Percentiles rank a stretch among this genome's conserved stretches.
These are phyloP conservation scores for Manis javanica DNA, from an alignment of 2,797 vertebrate genomes.

Conservation along the genomic window DNA sequence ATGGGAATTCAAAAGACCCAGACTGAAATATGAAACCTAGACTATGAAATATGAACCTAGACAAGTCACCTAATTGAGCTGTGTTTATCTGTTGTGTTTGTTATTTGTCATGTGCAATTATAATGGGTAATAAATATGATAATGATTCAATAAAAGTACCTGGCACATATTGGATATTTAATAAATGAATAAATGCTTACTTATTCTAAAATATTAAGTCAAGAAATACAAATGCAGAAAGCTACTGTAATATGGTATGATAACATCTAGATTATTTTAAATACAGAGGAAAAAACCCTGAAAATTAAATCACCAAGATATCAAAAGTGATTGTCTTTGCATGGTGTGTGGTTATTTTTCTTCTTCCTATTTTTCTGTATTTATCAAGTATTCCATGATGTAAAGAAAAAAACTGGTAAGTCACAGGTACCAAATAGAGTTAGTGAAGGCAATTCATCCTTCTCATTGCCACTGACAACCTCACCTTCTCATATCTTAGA, in stretches of 20 bases:
- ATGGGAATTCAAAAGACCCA: slow-evolving; percentile 38
- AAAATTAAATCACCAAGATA: slow-evolving; percentile 52
- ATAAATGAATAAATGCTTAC: slow-evolving; percentile 57
- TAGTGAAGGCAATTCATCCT: neutral
- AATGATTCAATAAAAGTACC: neutral
- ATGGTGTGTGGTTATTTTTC: neutral
- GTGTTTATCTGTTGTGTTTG: neutral
- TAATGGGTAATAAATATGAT: slow-evolving; percentile 41
- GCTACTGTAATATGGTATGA: neutral
- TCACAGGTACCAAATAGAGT: neutral
- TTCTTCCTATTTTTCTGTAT: slow-evolving; percentile 31
- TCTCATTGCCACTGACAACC: neutral
- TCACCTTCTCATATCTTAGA: neutral
- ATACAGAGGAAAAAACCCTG: neutral
- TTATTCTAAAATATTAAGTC: slow-evolving; percentile 53
- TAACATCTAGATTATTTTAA: slow-evolving; percentile 62
- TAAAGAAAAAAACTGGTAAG: slow-evolving; percentile 32
- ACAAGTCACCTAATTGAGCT: neutral
- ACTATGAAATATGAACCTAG: slow-evolving; percentile 14
- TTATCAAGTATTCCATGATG: slow-evolving; percentile 14
- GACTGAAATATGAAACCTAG: neutral
- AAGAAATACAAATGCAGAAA: slow-evolving; percentile 24
- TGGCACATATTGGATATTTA: slow-evolving; percentile 7
- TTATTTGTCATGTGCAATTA: neutral
- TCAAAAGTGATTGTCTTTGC: slow-evolving; percentile 55